Conservation (phyloP, 2,113 vertebrate species). For the Pseudorectes ferrugineus region DNA sequence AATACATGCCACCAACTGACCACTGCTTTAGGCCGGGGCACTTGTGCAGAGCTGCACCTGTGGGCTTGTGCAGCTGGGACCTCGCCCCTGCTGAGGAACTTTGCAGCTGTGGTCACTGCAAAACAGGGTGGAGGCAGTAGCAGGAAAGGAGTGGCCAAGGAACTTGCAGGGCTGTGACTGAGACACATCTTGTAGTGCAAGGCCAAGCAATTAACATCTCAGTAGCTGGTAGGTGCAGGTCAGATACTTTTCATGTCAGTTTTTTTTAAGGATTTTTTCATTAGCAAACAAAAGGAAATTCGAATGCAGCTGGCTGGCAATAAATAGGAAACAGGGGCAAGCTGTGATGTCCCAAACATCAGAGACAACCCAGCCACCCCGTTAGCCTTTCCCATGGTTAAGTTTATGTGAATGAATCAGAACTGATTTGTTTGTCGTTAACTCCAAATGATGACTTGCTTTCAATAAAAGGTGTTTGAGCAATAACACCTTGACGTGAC, state of each 20-base stretch:
- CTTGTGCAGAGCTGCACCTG: background rate
- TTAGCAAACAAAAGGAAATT: background rate
- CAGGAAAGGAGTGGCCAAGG: background rate
- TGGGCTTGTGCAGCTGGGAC: background rate
- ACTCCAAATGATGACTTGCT: background rate
- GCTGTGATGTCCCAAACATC: background rate
- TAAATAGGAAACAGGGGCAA: background rate
- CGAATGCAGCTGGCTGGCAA: background rate
- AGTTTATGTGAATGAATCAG: background rate
- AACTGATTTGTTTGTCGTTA: background rate
- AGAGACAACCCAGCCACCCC: rapidly evolving
- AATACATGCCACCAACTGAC: rapidly evolving
- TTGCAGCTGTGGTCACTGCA: background rate
- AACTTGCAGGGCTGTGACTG: background rate
- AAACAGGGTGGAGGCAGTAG: rapidly evolving
- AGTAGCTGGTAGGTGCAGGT: background rate
- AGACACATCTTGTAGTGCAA: background rate
- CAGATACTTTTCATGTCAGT: background rate
- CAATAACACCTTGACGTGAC: background rate
- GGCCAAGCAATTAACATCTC: background rate
- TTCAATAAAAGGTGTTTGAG: background rate
- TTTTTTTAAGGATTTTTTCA: background rate
- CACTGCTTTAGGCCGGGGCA: background rate
- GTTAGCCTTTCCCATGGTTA: background rate
- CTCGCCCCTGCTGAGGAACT: background rate